Conservation (phyloP, 2,113 vertebrate genomes). For the Monarcha castaneiventris region DNA sequence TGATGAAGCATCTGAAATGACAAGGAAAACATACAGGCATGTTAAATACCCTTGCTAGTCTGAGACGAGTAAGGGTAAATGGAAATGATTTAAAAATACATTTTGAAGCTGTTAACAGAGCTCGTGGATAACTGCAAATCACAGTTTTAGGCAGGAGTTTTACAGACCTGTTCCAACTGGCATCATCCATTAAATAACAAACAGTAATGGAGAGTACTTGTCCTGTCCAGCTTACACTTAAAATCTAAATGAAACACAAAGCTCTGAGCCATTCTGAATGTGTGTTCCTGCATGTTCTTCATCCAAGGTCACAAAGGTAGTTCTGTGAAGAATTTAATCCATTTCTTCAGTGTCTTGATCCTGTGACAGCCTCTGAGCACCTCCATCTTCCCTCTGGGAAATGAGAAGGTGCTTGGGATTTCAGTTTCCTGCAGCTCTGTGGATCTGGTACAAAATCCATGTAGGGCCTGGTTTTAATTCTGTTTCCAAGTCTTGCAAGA, state of each 20-base stretch:
- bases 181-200: background rate
- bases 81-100: slow-evolving; percentile 14
- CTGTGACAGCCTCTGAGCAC: background rate
- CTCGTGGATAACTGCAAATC: background rate
- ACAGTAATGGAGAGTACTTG: background rate
- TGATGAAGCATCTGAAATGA: slow-evolving; percentile 21
- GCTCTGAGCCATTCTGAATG: background rate
- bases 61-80: background rate
- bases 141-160: background rate
- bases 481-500: background rate
- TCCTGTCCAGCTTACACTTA: background rate
- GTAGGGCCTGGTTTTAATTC: background rate
- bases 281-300: background rate
- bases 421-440: background rate
- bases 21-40: slow-evolving; percentile 29
- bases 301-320: background rate
- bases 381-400: background rate
- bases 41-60: background rate
- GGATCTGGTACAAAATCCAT: background rate
- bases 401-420: background rate
- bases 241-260: background rate
- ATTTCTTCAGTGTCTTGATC: background rate
- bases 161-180: background rate
- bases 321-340: background rate
- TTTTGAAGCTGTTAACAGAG: slow-evolving; percentile 3